phyloP scores from a whole-genome alignment of 2,888 invertebrate species.

The Creontiades dilutus region DNA sequence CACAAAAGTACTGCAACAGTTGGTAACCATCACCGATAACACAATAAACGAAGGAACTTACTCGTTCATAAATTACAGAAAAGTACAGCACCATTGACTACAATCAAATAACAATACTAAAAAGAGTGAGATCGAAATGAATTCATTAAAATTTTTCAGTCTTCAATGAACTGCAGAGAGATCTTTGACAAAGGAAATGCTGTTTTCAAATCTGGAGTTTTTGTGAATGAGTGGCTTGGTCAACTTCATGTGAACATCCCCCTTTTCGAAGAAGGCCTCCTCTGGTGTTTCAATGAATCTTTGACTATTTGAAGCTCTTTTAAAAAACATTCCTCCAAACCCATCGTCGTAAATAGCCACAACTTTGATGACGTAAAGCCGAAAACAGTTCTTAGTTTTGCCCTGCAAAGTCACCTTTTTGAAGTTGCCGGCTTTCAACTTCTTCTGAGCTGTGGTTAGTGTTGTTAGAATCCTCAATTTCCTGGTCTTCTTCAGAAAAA shows the following conservation, averaged over 20 bases:
- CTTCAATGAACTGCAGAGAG: background rate
- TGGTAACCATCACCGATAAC: too few species aligned
- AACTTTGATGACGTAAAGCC: conserved; percentile 65
- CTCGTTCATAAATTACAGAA: too few species aligned
- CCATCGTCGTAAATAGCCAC: conserved; percentile 40
- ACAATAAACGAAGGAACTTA: too few species aligned
- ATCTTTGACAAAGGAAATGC: background rate
- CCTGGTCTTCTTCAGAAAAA: conserved; percentile 29
- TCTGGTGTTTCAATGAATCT: background rate
- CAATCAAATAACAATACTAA: too few species aligned
- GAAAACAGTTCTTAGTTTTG: conserved; percentile 57
- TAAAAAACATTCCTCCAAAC: conserved; percentile 5
- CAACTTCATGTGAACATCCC: conserved; percentile 16
- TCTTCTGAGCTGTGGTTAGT: background rate
- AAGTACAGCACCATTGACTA: too few species aligned
- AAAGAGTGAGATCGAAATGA: too few species aligned
- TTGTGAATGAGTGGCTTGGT: background rate
- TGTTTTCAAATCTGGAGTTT: background rate
- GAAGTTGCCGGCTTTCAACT: too few species aligned
- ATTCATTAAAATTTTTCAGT: too few species aligned
- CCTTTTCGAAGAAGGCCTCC: conserved; percentile 31
- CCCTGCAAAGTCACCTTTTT: conserved; percentile 53
- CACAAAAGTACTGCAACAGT: too few species aligned
- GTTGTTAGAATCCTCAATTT: conserved; percentile 21
- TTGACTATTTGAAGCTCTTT: background rate